Evolutionary conservation across 2,113 vertebrate genomes (phyloP).

Genomic region (Elgaria multicarinata): DNA sequence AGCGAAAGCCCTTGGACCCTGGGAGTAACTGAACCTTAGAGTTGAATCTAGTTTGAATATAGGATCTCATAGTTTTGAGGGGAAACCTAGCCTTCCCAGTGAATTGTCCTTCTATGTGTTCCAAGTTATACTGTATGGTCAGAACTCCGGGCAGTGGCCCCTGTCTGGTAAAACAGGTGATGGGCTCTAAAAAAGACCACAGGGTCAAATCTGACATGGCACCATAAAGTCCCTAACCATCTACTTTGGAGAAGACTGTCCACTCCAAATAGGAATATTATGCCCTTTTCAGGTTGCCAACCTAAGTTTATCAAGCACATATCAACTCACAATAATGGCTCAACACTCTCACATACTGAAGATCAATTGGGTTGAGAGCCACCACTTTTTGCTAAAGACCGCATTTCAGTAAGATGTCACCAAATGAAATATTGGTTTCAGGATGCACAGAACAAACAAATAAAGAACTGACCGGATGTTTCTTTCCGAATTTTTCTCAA

Average conservation of each 20-base stretch:
- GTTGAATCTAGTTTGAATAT: no score
- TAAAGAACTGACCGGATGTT: slow-evolving; percentile 50
- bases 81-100: no score
- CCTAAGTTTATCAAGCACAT: not conserved
- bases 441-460: not conserved
- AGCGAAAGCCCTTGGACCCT: no score
- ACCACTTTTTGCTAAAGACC: not conserved
- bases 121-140: no score
- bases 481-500: slow-evolving; percentile 65
- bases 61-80: no score
- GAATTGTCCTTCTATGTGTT: no score
- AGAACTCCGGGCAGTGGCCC: no score
- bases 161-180: no score
- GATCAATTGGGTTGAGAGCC: not conserved
- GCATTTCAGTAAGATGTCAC: not conserved
- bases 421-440: not conserved
- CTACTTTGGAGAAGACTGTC: not conserved
- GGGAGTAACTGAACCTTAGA: no score
- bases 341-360: not conserved
- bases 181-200: no score
- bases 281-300: no score
- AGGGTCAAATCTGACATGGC: no score
- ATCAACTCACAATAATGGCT: not conserved
- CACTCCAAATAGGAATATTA: not conserved
- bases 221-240: not conserved